phyloP scores from a whole-genome alignment of 2,113 vertebrate species.

The Sander lucioperca region DNA sequence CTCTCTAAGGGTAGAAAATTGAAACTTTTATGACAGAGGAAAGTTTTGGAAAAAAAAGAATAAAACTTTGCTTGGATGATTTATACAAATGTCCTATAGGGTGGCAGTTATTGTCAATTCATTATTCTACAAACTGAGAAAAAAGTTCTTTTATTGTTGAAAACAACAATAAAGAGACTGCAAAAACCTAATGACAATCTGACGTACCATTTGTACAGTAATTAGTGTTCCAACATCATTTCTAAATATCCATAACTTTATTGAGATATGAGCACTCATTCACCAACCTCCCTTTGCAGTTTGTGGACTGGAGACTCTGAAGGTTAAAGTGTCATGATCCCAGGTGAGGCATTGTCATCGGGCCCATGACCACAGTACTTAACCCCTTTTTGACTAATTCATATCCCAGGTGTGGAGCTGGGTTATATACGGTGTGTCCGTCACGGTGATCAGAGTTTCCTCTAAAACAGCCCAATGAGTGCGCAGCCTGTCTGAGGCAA shows the following conservation, averaged over 20 bases:
- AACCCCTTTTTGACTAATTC: conserved; percentile 80
- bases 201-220: background rate
- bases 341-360: conserved; percentile 83
- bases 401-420: conserved; percentile 82
- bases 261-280: conserved; percentile 68
- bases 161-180: background rate
- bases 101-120: background rate
- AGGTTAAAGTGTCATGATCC: conserved; percentile 64
- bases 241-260: conserved; percentile 40
- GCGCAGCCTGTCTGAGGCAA: conserved; percentile 63
- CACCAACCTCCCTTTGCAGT: conserved; percentile 28
- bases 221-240: background rate
- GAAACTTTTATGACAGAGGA: no score
- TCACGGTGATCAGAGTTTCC: conserved; percentile 76
- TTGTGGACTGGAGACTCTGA: conserved; percentile 56
- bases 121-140: background rate
- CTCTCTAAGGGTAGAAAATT: no score
- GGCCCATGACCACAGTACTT: conserved; percentile 79
- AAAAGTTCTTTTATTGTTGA: no score
- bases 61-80: background rate
- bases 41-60: no score
- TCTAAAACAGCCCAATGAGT: conserved; percentile 65
- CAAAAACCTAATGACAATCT: conserved; percentile 1
- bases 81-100: background rate
- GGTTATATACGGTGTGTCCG: conserved; percentile 77